These are phyloP conservation scores for Meriones psammophilus DNA, from an alignment of 2,797 vertebrate genomes.

Conservation along the genomic window DNA sequence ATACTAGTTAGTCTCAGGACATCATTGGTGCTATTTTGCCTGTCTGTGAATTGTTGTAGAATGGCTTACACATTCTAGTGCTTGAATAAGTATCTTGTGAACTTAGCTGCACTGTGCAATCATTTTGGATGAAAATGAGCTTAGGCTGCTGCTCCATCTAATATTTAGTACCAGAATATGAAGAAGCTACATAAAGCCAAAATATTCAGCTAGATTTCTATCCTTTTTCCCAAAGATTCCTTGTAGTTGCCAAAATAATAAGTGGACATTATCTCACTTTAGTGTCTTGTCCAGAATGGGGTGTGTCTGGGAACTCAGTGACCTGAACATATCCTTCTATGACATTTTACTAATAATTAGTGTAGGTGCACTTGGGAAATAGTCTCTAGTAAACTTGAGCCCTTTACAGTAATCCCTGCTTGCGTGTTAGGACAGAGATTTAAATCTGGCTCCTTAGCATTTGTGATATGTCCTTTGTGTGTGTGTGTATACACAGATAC, in stretches of 20 bases:
- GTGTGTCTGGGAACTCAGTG: conserved; percentile 53
- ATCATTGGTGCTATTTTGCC: not conserved
- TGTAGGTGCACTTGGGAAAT: conserved; percentile 19
- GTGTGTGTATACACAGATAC: not conserved
- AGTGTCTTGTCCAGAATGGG: conserved; percentile 60
- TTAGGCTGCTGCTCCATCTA: not conserved
- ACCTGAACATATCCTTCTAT: conserved; percentile 35
- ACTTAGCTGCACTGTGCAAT: not conserved
- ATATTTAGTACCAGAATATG: not conserved
- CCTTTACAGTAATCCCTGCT: conserved; percentile 9
- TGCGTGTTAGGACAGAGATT: not conserved
- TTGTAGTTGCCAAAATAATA: conserved; percentile 50
- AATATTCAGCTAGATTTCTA: conserved; percentile 52
- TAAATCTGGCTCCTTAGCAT: not conserved
- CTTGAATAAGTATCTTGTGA: not conserved
- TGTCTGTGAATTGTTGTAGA: not conserved
- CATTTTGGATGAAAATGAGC: not conserved
- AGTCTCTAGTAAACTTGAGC: not conserved
- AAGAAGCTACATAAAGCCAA: conserved; percentile 39
- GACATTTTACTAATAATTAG: conserved; percentile 52
- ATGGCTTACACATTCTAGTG: conserved; percentile 1
- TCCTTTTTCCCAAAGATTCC: conserved; percentile 35
- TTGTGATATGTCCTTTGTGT: not conserved
- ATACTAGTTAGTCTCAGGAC: not conserved
- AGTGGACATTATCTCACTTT: conserved; percentile 69